phyloP scores from a whole-genome alignment of 1,140 invertebrate genomes.

The Pseudomyrmex concolor region DNA sequence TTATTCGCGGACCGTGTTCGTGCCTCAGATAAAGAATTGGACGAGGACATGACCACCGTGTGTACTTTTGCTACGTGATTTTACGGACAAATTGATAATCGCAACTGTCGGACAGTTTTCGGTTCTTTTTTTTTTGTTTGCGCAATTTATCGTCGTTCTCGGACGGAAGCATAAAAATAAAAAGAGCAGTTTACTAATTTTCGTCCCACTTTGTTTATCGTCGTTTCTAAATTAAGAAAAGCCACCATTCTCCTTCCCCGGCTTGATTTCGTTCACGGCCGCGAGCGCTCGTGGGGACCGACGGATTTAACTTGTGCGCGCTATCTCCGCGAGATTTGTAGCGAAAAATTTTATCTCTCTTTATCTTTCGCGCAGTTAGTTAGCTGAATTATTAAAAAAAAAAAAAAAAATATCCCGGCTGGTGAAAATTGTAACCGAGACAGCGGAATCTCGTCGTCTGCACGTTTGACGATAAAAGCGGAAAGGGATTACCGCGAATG shows the following conservation, averaged over 20 bases:
- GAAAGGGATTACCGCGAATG: slow-evolving; percentile 6
- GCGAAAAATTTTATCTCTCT: slow-evolving; percentile 36
- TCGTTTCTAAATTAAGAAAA: slow-evolving; percentile 21
- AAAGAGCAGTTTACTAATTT: slow-evolving; percentile 16
- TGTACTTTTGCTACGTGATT: background rate
- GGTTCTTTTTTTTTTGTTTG: background rate
- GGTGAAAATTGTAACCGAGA: slow-evolving; percentile 20
- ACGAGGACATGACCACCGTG: background rate
- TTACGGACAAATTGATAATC: slow-evolving; percentile 16
- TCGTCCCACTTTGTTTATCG: background rate
- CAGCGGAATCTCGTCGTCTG: background rate
- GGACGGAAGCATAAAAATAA: no score
- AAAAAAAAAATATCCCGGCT: background rate
- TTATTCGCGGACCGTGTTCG: background rate
- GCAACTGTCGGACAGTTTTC: background rate
- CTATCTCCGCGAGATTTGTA: background rate
- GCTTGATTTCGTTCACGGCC: slow-evolving; percentile 1
- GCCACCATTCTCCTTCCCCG: no score
- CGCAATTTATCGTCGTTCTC: no score
- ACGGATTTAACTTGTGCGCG: slow-evolving; percentile 12
- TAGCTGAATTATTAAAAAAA: slow-evolving; percentile 45
- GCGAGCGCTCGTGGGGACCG: background rate
- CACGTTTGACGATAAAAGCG: slow-evolving; percentile 15
- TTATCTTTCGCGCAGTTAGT: slow-evolving; percentile 7
- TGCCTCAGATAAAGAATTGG: slow-evolving; percentile 3